These are phyloP conservation scores for Drosophila phalerata DNA, from an alignment of 2,888 invertebrate genomes.

Conservation along the genomic window DNA sequence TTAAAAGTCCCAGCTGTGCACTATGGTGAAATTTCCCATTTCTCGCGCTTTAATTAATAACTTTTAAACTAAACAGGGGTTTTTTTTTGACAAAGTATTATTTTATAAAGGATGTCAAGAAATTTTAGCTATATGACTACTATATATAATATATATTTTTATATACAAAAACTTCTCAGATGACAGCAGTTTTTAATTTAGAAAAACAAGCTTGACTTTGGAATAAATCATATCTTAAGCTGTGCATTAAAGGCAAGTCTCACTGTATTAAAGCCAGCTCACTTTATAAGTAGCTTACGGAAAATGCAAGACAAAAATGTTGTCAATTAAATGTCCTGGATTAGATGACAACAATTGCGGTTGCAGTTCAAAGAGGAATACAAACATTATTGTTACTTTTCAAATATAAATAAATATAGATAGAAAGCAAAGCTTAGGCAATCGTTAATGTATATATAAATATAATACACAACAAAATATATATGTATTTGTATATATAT, in stretches of 20 bases:
- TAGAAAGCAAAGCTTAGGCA: constrained; percentile 15
- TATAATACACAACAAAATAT: neutral
- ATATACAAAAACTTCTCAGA: too few relatives aligned
- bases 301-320: constrained; percentile 8
- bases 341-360: constrained; percentile 13
- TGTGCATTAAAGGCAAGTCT: neutral
- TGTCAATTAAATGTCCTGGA: constrained; percentile 16
- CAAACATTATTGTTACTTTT: constrained; percentile 11
- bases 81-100: too few relatives aligned
- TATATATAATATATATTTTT: too few relatives aligned
- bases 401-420: constrained; percentile 18
- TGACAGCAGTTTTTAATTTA: neutral
- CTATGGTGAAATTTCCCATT: neutral
- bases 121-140: too few relatives aligned
- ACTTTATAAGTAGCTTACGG: constrained; percentile 24
- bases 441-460: constrained; percentile 12
- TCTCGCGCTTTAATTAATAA: neutral
- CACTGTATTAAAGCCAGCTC: constrained; percentile 7
- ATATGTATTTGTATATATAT: neutral
- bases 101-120: too few relatives aligned
- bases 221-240: constrained; percentile 1
- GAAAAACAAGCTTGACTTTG: neutral
- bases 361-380: constrained; percentile 14
- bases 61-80: neutral
- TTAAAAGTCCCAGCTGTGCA: constrained; percentile 1